Evolutionary conservation across 2,888 invertebrate genomes (phyloP).

Genomic region (Leuctra nigra): DNA sequence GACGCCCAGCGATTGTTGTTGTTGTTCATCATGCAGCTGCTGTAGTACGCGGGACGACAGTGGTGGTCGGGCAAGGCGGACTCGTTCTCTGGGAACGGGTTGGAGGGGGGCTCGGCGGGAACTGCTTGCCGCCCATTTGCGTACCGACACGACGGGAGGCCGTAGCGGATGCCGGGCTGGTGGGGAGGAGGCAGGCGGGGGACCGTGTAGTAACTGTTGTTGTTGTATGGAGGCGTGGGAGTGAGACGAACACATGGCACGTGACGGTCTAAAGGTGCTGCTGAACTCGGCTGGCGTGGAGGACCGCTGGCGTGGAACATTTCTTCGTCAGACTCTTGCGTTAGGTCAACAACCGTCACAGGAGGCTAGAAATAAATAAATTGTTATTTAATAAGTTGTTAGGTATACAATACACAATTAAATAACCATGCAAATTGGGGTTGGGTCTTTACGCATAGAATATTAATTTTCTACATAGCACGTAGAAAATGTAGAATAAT

Average conservation of each 20-base stretch:
- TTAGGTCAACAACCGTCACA: slow-evolving; percentile 50
- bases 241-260: background rate
- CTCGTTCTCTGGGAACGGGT: background rate
- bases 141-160: slow-evolving; percentile 27
- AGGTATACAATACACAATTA: too few relatives aligned
- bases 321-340: slow-evolving; percentile 51
- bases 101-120: background rate
- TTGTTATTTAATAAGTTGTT: too few relatives aligned
- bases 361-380: slow-evolving; percentile 32
- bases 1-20: background rate
- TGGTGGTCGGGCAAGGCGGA: background rate
- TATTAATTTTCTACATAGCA: too few relatives aligned
- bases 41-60: background rate
- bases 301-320: slow-evolving; percentile 30
- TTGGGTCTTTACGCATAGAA: too few relatives aligned
- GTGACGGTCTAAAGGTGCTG: slow-evolving; percentile 21
- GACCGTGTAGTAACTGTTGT: slow-evolving; percentile 31
- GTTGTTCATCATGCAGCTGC: background rate
- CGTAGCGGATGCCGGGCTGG: slow-evolving; percentile 23
- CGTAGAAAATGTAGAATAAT: too few relatives aligned
- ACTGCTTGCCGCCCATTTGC: background rate
- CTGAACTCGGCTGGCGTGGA: slow-evolving; percentile 32
- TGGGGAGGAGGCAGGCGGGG: slow-evolving; percentile 30
- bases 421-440: too few relatives aligned
- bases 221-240: background rate